Evolutionary conservation across 1,140 invertebrate genomes (phyloP).

Genomic region (Camponotus vicinus): DNA sequence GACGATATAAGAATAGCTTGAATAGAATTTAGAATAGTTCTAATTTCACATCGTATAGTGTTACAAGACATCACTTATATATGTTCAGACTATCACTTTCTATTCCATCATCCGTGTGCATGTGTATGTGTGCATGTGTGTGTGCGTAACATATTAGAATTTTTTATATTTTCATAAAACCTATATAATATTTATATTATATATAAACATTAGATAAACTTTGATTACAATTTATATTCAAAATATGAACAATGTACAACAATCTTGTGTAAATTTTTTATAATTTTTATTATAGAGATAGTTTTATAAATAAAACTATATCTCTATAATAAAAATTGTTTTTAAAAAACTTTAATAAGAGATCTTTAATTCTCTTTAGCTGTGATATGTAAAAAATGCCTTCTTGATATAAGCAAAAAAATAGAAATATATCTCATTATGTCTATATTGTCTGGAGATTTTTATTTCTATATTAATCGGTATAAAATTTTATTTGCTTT

Average conservation of each 20-base stretch:
- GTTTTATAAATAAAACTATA: neutral
- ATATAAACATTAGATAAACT: neutral
- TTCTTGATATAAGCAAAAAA: neutral
- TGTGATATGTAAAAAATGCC: neutral
- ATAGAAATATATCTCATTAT: neutral
- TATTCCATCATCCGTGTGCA: neutral
- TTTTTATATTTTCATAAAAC: slow-evolving; percentile 6
- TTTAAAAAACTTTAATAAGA: neutral
- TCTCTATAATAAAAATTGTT: neutral
- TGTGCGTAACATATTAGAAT: neutral
- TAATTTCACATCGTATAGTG: slow-evolving; percentile 3
- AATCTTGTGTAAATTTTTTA: neutral
- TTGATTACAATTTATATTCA: neutral
- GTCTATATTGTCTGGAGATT: neutral
- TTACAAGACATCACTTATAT: slow-evolving; percentile 32
- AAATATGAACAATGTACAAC: neutral
- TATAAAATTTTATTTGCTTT: slow-evolving; percentile 14
- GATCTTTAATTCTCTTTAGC: neutral
- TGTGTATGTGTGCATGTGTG: no score
- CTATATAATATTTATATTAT: neutral
- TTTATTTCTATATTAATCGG: neutral
- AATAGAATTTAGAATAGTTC: slow-evolving; percentile 30
- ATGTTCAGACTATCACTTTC: slow-evolving; percentile 30
- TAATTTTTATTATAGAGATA: no score
- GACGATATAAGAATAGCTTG: neutral